Evolutionary conservation across 2,113 vertebrate genomes (phyloP).

Genomic region (Silurus meridionalis): DNA sequence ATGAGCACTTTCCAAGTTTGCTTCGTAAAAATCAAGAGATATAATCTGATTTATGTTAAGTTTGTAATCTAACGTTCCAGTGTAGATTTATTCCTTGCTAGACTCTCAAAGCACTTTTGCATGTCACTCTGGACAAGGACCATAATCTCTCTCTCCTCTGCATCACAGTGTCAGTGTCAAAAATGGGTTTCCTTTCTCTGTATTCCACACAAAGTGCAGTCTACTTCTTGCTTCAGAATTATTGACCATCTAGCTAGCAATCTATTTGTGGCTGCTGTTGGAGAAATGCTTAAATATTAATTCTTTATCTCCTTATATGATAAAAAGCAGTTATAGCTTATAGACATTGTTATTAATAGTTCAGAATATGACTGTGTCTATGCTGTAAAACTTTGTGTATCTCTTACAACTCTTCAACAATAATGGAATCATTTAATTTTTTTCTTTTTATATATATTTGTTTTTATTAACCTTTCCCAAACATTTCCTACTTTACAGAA

Average conservation of each 20-base stretch:
- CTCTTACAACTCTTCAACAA: not conserved
- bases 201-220: not conserved
- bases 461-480: not conserved
- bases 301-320: not conserved
- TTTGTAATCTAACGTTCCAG: too few relatives aligned
- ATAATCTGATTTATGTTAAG: too few relatives aligned
- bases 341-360: not conserved
- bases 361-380: not conserved
- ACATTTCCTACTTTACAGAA: not conserved
- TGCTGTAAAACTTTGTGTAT: not conserved
- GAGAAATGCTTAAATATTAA: not conserved
- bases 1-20: too few relatives aligned
- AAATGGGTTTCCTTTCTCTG: too few relatives aligned
- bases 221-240: not conserved
- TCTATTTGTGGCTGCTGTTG: not conserved
- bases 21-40: too few relatives aligned
- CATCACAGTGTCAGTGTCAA: too few relatives aligned
- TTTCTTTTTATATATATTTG: too few relatives aligned
- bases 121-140: too few relatives aligned
- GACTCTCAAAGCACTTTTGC: too few relatives aligned
- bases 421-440: too few relatives aligned
- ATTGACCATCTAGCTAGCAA: not conserved
- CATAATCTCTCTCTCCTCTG: too few relatives aligned
- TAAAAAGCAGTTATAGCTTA: not conserved
- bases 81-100: too few relatives aligned